phyloP scores from a whole-genome alignment of 2,113 vertebrate species.

The Halichoerus grypus region DNA sequence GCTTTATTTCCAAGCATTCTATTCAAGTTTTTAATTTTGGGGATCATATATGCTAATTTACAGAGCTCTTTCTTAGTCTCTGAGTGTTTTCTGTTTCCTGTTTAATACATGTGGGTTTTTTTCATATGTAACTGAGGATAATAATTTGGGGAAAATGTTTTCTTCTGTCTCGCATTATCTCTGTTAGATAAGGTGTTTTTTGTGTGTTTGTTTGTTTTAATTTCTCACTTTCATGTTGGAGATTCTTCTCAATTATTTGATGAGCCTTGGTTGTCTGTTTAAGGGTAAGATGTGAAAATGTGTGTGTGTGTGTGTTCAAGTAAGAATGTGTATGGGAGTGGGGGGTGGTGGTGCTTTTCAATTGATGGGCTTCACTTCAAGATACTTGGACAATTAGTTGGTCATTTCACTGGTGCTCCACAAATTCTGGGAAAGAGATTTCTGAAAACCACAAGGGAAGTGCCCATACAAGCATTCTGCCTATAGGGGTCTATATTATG shows the following conservation, averaged over 20 bases:
- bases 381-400: background rate
- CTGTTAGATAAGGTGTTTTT: background rate
- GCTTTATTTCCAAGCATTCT: background rate
- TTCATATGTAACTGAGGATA: background rate
- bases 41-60: background rate
- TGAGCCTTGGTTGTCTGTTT: constrained; percentile 6
- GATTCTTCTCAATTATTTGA: constrained; percentile 17
- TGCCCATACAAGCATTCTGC: background rate
- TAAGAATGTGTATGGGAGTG: background rate
- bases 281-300: background rate
- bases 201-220: background rate
- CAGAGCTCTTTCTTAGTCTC: background rate
- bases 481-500: background rate
- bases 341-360: background rate
- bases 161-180: constrained; percentile 30
- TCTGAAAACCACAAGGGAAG: background rate
- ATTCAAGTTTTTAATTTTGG: constrained; percentile 18
- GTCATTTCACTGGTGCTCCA: background rate
- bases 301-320: background rate
- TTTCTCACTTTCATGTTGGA: background rate
- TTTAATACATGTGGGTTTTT: background rate
- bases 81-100: constrained; percentile 10
- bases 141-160: background rate
- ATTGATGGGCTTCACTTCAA: background rate
- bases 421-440: background rate